Base-by-base conservation (phyloP, 2,888 invertebrate genomes). In the Smittia sp. region DNA sequence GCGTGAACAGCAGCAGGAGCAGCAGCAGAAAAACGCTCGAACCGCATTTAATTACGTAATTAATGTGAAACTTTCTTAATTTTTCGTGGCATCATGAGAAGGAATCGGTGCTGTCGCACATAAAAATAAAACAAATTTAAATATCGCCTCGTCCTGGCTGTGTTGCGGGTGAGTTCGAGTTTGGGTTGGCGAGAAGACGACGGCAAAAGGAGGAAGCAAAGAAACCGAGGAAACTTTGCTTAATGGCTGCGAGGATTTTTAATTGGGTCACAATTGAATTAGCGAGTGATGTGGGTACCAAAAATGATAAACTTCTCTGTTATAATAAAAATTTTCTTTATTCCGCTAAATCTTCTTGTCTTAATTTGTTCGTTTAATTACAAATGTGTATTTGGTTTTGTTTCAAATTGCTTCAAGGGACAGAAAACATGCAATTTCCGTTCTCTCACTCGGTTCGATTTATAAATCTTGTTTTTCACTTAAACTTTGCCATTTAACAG, bases 191-290 rank as follows among this genome's bases (percentile, higher is more conserved):
- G n/a, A n/a, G n/a, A n/a, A n/a, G n/a, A n/a, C n/a, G n/a, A n/a
- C n/a, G n/a, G n/a, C n/a, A n/a, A n/a, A n/a, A n/a, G n/a, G n/a
- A n/a, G n/a, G 52, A 52, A 52, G 52, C 11, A 52, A 52, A 52
- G 13, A 15, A 22, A 13, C 20, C 7, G 58, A 46, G 46, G 46
- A 58, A 58, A 20, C 22, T 58, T 58, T 46, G 32, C 32, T 58
- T 58, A 58, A 58, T 58, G 58, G 58, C 58, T 58, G 18, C 58
- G 58, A 58, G 22, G n/a, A 18, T 18, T 58, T 22, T 58, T 58
- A 58, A 58, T 58, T 58, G 58, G 58, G 58, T 58, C 58, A 58
- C 58, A 58, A 58, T 58, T 58, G 58, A 58, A 58, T 58, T 58
- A 58, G 58, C 58, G n/a, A 58, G 58, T 58, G 58, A 58, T 58